A percentile compares a stretch with the other conserved stretches of the same genome.
Evolutionary conservation across 2,797 vertebrate species (phyloP).

Genomic region (Hephaestus fuliginosus): DNA sequence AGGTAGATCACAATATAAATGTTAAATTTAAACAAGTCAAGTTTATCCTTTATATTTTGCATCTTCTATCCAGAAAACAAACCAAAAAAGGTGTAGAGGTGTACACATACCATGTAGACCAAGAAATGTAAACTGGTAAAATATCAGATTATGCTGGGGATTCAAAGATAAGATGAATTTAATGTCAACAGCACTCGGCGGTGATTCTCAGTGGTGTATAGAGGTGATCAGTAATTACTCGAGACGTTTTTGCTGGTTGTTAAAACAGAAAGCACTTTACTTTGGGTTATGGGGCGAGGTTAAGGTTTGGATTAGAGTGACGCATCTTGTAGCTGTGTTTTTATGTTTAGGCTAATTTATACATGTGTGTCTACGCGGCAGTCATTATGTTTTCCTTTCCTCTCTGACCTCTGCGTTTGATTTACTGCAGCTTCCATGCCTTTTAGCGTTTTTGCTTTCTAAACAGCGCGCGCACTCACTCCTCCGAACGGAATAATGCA

Average conservation of each 20-base stretch:
- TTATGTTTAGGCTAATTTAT: slow-evolving; percentile 43
- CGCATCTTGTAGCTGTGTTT: slow-evolving; percentile 38
- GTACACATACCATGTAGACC: not conserved
- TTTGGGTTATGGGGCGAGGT: slow-evolving; percentile 36
- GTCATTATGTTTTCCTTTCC: slow-evolving; percentile 47
- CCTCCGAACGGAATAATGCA: slow-evolving; percentile 52
- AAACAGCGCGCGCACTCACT: slow-evolving; percentile 37
- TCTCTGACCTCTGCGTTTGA: slow-evolving; percentile 61
- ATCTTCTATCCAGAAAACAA: not conserved
- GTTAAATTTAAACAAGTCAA: slow-evolving; percentile 7
- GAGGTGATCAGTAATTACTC: slow-evolving; percentile 48
- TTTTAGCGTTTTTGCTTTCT: slow-evolving; percentile 44
- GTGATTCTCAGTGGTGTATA: slow-evolving; percentile 15
- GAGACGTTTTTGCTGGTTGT: slow-evolving; percentile 47
- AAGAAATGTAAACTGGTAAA: not conserved
- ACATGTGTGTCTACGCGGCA: slow-evolving; percentile 24
- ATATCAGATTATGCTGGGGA: slow-evolving; percentile 13
- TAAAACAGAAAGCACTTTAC: slow-evolving; percentile 49
- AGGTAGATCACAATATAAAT: slow-evolving; percentile 17
- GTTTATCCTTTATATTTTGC: slow-evolving; percentile 2
- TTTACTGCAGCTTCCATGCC: slow-evolving; percentile 34
- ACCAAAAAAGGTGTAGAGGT: no score
- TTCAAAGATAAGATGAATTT: slow-evolving; percentile 26
- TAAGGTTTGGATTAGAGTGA: slow-evolving; percentile 36
- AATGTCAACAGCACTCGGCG: slow-evolving; percentile 27